These are phyloP conservation scores for Buceros bicornis DNA, from an alignment of 2,797 vertebrate species.

Conservation along the genomic window DNA sequence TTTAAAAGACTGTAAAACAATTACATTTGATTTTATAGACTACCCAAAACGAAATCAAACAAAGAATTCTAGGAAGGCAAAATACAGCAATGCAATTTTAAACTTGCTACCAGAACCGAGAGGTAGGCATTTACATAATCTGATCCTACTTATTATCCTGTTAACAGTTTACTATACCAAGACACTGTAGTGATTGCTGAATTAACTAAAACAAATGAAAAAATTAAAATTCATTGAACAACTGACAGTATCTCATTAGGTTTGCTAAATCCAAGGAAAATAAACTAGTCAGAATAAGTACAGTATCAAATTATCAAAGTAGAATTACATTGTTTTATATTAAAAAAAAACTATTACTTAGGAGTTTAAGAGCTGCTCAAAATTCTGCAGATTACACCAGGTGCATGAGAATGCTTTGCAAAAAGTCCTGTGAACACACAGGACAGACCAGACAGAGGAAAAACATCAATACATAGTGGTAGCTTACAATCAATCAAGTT, in stretches of 20 bases:
- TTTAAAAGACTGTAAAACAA: not conserved
- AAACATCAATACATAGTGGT: not conserved
- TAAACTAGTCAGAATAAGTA: not conserved
- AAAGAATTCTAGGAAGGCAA: conserved; percentile 6
- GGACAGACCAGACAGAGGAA: not conserved
- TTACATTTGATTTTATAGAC: not conserved
- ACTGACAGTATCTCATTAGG: not conserved
- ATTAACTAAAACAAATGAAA: conserved; percentile 37
- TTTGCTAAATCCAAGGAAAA: not conserved
- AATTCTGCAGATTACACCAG: not conserved
- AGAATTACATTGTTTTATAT: not conserved
- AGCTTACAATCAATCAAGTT: not conserved
- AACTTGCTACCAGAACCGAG: not conserved
- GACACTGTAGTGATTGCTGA: not conserved
- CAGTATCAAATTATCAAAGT: not conserved
- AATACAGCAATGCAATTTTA: not conserved
- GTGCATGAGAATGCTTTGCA: not conserved
- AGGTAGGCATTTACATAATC: not conserved
- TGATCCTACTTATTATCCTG: not conserved
- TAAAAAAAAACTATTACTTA: not conserved
- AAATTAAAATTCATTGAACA: not conserved
- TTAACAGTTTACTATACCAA: not conserved
- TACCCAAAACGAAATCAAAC: not conserved
- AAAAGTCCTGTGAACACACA: not conserved
- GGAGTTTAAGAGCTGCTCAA: not conserved